Percentiles rank a stretch among this genome's conserved stretches.
Conservation (phyloP, 2,888 invertebrate genomes). For the Hoplodrina blanda region DNA sequence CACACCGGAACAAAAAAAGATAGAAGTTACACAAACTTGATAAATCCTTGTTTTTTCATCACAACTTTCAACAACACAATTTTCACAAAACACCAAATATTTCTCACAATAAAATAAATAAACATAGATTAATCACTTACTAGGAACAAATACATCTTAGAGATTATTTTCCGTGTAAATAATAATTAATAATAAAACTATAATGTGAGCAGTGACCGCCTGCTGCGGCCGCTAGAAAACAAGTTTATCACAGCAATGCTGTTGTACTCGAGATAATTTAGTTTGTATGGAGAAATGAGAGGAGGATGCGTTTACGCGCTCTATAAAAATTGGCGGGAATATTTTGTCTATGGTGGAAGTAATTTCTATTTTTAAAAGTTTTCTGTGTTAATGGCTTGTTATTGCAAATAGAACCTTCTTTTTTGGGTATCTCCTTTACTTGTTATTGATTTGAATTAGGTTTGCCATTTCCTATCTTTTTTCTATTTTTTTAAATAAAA, state of each 20-base stretch:
- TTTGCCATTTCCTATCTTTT: too few species aligned
- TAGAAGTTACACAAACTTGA: too few species aligned
- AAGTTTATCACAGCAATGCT: constrained; percentile 49
- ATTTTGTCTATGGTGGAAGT: background rate
- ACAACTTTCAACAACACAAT: background rate
- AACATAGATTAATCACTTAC: constrained; percentile 34
- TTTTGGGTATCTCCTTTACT: too few species aligned
- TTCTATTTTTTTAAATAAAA: too few species aligned
- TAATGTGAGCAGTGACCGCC: constrained; percentile 26
- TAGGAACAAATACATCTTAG: constrained; percentile 6
- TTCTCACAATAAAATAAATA: background rate
- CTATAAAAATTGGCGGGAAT: background rate
- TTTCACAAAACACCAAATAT: background rate
- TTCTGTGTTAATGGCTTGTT: too few species aligned
- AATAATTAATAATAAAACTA: constrained; percentile 7
- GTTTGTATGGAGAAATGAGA: constrained; percentile 1
- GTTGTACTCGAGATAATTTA: constrained; percentile 36
- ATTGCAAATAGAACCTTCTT: too few species aligned
- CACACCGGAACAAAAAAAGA: too few species aligned
- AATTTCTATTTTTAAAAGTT: too few species aligned
- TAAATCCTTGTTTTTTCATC: too few species aligned
- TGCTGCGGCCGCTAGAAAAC: constrained; percentile 52
- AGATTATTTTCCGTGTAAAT: constrained; percentile 38
- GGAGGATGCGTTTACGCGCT: background rate
- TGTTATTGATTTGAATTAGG: too few species aligned